These are phyloP conservation scores for Emydoidea blandingii DNA, from an alignment of 2,797 vertebrate genomes.

Conservation along the genomic window DNA sequence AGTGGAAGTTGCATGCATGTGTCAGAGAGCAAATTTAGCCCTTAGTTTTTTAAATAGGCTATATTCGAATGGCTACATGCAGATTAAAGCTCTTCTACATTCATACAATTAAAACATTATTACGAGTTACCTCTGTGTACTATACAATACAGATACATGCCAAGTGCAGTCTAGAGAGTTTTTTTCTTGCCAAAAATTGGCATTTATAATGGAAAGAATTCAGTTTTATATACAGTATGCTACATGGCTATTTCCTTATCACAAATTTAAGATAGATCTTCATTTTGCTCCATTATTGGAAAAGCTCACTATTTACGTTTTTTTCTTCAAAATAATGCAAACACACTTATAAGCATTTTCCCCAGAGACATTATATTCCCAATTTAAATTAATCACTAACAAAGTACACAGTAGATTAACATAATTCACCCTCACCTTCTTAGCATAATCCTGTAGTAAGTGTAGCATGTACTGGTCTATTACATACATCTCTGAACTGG, in stretches of 20 bases:
- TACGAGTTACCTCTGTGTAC: neutral
- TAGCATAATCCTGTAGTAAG: slow-evolving; percentile 88
- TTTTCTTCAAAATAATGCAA: neutral
- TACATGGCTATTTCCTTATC: neutral
- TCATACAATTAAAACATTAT: neutral
- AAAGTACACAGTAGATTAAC: neutral
- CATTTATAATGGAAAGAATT: neutral
- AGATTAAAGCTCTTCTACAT: neutral
- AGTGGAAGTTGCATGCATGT: neutral
- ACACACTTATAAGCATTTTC: neutral
- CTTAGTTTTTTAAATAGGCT: neutral
- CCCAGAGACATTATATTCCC: neutral
- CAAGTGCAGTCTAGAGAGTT: neutral
- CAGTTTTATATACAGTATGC: neutral
- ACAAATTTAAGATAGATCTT: neutral
- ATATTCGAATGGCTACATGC: neutral
- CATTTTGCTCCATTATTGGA: neutral
- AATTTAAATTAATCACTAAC: neutral
- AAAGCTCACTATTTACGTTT: neutral
- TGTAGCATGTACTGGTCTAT: slow-evolving; percentile 98
- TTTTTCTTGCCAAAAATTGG: neutral
- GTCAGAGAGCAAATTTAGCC: neutral
- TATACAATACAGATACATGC: neutral
- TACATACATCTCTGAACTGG: slow-evolving; percentile 89
- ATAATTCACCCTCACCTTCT: slow-evolving; percentile 84